Base-by-base conservation (phyloP, 2,888 invertebrate species). In the Hemithea aestivaria region DNA sequence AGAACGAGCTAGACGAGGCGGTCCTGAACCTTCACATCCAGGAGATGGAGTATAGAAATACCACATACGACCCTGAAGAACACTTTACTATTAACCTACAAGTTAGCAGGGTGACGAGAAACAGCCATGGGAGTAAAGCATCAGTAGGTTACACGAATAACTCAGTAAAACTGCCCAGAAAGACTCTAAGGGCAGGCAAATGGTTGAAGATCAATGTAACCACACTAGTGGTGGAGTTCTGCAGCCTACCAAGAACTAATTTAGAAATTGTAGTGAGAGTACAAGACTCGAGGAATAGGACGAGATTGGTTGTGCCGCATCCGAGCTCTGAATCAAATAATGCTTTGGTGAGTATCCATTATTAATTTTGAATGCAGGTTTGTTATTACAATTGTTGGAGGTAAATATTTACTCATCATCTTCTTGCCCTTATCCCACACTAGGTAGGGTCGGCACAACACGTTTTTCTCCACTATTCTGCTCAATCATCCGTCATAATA, bases 171-270 rank as follows among this genome's bases (percentile, higher is more conserved):
- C 56, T 89, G 64, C 78, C 87, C 5, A 83, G 91, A 7, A 87
- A 80, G 2, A 88, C 89, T 20, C 63, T 89, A 33, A 82, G 81
- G 36, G 62, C 75, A 1, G 93, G 92, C 2, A 89, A 89, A 30
- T 95, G 94, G 94, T 78, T 94, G 48, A 90, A 91, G 55, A 81
- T 95, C 31, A 94, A 95, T 59, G 87, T 95, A 5, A 91, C 92
- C 27, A 90, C 90, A 27, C 90, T 94, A 80, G 91, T 95, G 21
- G 89, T 90, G 29, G 92, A 93, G 56, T 95, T 95, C 92, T 91
- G 93, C 71, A 91, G 91, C 51, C 89, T 91, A 66, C 92, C 93
- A 2, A 85, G 91, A 38, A 91, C 92, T 58, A 93, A 93, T 66
- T 89, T 93, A 57, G 95, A 94, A 24, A 91, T 96, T 58, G 90